Evolutionary conservation across 2,797 vertebrate species (phyloP), one percentile per base, ranked within the genome.

Genomic region (Scleropages formosus): DNA sequence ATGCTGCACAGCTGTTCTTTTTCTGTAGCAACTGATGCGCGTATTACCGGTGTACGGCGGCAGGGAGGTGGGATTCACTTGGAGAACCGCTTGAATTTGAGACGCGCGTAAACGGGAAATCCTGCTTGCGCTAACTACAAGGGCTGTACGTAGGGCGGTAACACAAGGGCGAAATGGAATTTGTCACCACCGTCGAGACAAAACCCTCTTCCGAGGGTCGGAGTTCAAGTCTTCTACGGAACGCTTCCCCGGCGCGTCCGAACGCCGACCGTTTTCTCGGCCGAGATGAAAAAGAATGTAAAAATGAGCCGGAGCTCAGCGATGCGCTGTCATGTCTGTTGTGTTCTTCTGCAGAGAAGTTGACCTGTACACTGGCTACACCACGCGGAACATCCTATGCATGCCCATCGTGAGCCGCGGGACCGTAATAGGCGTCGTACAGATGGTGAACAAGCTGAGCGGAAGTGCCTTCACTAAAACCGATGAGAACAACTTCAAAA

Each of bases 391-490:
- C 84, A 98, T 99, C 86, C 90, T 99, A 88, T 99, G 98, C 87
- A 99, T 99, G 98, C 98, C 98, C 84, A 99, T 99, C 80, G 96
- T 98, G 84, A 99, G 96, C 89, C 94, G 96, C 20, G 98, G 98
- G 78, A 94, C 90, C 15, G 95, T 99, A 64, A 99, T 99, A 75
- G 98, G 98, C 1, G 98, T 99, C 81, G 96, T 99, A 80, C 98
- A 99, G 90, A 99, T 99, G 98, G 96, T 99, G 84, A 99, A 99
- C 94, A 99, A 99, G 88, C 85, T 98, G 83, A 96, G 92, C 86
- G 98, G 97, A 94, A 96, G 95, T 94, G 98, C 98, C 96, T 99
- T 99, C 92, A 98, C 97, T 85, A 98, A 98, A 92, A 98, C 97
- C 0, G 98, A 99, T 49, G 98, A 99, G 88, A 98, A 99, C 94